Conservation (phyloP, 2,888 invertebrate species). For the Orgyia antiqua region DNA sequence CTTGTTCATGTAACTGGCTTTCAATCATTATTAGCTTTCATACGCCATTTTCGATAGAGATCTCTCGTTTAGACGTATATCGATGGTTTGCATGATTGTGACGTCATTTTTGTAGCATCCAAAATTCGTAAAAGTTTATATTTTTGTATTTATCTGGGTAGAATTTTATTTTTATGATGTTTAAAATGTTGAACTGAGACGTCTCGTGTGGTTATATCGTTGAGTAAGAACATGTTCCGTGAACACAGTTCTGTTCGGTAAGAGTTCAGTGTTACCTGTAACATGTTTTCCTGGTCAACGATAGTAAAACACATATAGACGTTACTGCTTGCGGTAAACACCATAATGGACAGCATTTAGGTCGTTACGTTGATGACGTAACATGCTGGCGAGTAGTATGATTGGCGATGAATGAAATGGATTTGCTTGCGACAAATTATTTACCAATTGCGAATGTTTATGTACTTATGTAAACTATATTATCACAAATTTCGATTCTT, state of each 20-base stretch:
- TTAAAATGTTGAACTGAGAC: constrained; percentile 1
- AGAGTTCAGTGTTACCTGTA: constrained; percentile 1
- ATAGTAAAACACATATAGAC: constrained; percentile 16
- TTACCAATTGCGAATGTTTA: constrained; percentile 34
- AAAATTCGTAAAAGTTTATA: constrained; percentile 19
- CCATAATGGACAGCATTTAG: constrained; percentile 39
- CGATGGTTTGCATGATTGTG: constrained; percentile 35
- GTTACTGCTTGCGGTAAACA: constrained; percentile 44
- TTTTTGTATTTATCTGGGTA: constrained; percentile 21
- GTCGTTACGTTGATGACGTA: constrained; percentile 30
- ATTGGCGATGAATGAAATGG: constrained; percentile 58
- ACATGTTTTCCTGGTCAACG: constrained; percentile 5
- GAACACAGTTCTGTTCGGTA: constrained; percentile 4
- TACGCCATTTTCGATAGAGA: constrained; percentile 65
- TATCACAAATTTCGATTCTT: constrained; percentile 7
- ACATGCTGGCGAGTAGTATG: constrained; percentile 64
- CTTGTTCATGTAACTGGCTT: constrained; percentile 50
- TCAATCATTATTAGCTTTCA: constrained; percentile 47
- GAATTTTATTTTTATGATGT: constrained; percentile 1
- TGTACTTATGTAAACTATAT: constrained; percentile 8
- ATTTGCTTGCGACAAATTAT: constrained; percentile 36
- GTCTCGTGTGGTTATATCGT: constrained; percentile 9
- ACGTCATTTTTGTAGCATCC: constrained; percentile 21
- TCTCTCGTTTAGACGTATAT: constrained; percentile 31
- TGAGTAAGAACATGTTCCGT: constrained; percentile 2